These are phyloP conservation scores for Tiliqua scincoides DNA, from an alignment of 2,113 vertebrate species.

Conservation along the genomic window DNA sequence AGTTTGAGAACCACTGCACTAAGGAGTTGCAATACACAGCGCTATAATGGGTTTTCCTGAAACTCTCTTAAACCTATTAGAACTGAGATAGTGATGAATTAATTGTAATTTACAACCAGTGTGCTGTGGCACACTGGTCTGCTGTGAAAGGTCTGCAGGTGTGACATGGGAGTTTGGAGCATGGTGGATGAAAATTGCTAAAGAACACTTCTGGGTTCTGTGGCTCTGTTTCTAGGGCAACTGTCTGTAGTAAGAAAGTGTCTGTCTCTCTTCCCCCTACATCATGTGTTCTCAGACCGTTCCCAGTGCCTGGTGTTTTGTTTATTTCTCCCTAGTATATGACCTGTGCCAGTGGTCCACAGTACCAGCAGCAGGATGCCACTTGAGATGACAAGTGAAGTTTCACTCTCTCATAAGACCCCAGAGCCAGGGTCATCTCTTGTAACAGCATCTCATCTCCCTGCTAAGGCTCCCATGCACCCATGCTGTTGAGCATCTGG, in stretches of 20 bases:
- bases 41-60: neutral
- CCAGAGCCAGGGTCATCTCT: neutral
- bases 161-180: too few relatives aligned
- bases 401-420: neutral
- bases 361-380: neutral
- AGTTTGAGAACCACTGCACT: too few relatives aligned
- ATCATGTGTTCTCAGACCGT: neutral
- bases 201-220: too few relatives aligned
- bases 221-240: too few relatives aligned
- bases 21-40: too few relatives aligned
- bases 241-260: too few relatives aligned
- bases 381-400: neutral
- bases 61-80: too few relatives aligned
- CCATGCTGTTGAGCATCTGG: neutral
- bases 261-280: too few relatives aligned
- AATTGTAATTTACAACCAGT: too few relatives aligned
- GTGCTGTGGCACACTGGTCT: too few relatives aligned
- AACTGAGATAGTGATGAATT: neutral
- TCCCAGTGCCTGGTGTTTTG: neutral
- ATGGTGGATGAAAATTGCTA: too few relatives aligned
- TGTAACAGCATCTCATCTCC: neutral
- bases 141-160: too few relatives aligned
- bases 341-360: neutral
- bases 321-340: neutral
- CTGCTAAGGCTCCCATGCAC: neutral